Conservation (phyloP, 2,113 vertebrate genomes). For the Ctenodactylus gundi region DNA sequence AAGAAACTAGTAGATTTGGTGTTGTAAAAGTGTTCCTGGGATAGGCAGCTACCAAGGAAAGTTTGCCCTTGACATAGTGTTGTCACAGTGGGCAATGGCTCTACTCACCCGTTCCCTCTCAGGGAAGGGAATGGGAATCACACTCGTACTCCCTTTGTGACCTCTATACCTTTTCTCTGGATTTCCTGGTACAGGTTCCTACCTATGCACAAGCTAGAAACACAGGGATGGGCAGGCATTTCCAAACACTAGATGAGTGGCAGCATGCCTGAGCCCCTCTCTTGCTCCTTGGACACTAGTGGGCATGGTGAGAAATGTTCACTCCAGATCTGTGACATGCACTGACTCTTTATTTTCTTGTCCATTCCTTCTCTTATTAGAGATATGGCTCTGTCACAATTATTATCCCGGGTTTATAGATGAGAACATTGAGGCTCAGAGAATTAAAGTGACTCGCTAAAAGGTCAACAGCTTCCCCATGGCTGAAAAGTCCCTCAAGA, state of each 20-base stretch:
- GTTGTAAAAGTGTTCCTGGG: neutral
- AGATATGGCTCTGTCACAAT: neutral
- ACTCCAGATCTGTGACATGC: neutral
- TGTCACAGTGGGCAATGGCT: neutral
- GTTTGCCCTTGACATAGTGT: neutral
- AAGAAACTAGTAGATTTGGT: neutral
- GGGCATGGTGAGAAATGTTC: neutral
- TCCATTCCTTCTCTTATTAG: neutral
- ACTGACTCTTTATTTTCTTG: neutral
- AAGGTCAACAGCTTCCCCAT: neutral
- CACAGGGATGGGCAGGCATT: neutral
- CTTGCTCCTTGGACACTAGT: neutral
- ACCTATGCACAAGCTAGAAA: neutral
- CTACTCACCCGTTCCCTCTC: neutral
- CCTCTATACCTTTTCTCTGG: neutral
- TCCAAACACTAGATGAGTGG: neutral
- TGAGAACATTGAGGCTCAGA: neutral
- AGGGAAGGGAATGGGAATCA: neutral
- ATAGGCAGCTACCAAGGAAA: neutral
- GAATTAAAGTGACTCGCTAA: neutral
- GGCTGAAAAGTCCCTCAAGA: neutral
- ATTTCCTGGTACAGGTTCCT: neutral
- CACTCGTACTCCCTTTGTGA: neutral
- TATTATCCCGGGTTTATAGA: neutral
- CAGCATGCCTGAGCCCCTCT: neutral